Evolutionary conservation across 2,113 vertebrate genomes (phyloP), one percentile per base, ranked within the genome.

Genomic region (Silurus meridionalis): DNA sequence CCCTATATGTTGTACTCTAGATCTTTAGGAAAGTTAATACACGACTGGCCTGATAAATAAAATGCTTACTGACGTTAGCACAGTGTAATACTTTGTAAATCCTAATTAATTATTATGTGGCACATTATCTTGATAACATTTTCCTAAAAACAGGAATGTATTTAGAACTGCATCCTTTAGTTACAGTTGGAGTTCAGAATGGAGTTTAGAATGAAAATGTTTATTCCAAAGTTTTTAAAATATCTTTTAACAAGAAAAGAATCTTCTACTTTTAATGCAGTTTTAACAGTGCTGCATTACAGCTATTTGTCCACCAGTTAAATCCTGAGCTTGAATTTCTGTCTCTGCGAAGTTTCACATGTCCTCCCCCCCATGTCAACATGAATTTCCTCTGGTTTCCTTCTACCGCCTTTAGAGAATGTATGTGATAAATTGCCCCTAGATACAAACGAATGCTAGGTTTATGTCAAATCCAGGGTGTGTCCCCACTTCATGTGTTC

Each of bases 1-100:
- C 14, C 74, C 63, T 71, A 86, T 48, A 55, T 83, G n/a, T 60
- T 74, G 64, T 57, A 87, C 57, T 69, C 28, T 69, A 17, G 11
- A 0, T 10, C 67, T n/a, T 50, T 50, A 37, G 5, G 11, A 75
- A 6, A 9, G 13, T 11, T 53, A 3, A 63, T 25, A 46, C 46
- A 28, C 14, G 57, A 7, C 19, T 61, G 55, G 50, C 37, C 66
- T 72, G 53, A 72, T 13, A 74, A 74, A 19, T 57, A 71, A 72
- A 71, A 57, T 2, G 28, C n/a, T 53, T 83, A 10, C 11, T 83
- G n/a, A 13, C 14, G 8, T 53, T n/a, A 64, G 21, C 8, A 66
- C 25, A 37, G 64, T 57, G 6, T 13, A 46, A 48, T 37, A 46
- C 28, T 60, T 46, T 55, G 48, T n/a, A 55, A 77, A 77, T 25